phyloP scores from a whole-genome alignment of 2,113 vertebrate species.

The Podocnemis expansa region DNA sequence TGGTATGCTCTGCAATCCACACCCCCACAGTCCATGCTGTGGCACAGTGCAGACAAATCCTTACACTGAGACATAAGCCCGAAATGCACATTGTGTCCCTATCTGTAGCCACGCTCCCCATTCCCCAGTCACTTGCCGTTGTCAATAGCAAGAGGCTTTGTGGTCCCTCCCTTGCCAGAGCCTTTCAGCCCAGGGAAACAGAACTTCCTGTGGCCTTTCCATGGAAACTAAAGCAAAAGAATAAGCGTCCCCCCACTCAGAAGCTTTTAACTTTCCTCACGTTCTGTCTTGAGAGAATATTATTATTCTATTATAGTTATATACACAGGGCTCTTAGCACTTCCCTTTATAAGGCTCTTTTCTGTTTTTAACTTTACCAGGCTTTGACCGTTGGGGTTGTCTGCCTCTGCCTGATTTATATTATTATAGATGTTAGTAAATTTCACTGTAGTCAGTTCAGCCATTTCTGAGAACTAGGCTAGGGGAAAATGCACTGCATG shows the following conservation, averaged over 20 bases:
- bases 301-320: not conserved
- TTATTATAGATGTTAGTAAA: not conserved
- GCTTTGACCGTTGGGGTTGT: not conserved
- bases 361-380: not conserved
- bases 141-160: not conserved
- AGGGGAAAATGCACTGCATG: not conserved
- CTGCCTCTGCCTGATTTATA: not conserved
- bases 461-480: not conserved
- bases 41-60: not conserved
- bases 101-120: not conserved
- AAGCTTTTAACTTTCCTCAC: not conserved
- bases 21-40: too few relatives aligned
- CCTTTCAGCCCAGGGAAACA: not conserved
- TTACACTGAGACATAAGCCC: not conserved
- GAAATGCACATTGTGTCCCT: not conserved
- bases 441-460: not conserved
- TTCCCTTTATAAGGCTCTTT: not conserved
- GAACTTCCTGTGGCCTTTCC: not conserved
- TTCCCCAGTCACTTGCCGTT: not conserved
- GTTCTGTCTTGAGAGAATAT: not conserved
- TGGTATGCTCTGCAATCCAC: not conserved
- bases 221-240: not conserved
- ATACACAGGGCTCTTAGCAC: not conserved
- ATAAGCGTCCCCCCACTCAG: not conserved
- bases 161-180: not conserved